Evolutionary conservation across 2,113 vertebrate genomes (phyloP), one percentile per base, ranked within the genome.

Genomic region (Muntiacus muntjak): DNA sequence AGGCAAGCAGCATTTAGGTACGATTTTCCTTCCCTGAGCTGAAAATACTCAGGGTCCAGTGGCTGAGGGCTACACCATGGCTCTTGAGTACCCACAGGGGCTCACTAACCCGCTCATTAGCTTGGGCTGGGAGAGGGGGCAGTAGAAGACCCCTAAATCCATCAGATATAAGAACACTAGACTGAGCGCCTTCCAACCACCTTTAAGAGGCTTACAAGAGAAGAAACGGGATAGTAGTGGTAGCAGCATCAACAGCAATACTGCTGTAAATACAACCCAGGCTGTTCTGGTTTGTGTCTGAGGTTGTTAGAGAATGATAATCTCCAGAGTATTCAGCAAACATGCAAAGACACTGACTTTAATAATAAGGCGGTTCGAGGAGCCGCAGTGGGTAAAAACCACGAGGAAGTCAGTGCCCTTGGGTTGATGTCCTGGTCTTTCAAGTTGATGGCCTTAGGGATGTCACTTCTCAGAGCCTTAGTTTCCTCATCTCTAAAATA

Each of bases 401-500:
- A 19, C 4, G 55, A 96, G 19, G 71, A 23, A 62, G 67, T 92
- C 47, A 21, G 71, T 30, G 55, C 5, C 26, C 58, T 64, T 36
- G 45, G 19, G 30, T 76, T 85, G 26, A 52, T 92, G 67, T 55
- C 47, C 55, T 50, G 62, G 40, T 50, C 52, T 84, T 84, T 36
- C 23, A 40, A 26, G 3, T 67, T 50, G 82, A 43, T 36, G 83
- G 55, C 26, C 25, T 57, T 50, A 30, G n/a, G 87, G 64, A 54
- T 36, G 58, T 54, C 54, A 13, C 15, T 58, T 33, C 76, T 36
- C 40, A 28, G 64, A 93, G 62, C 81, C 88, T 95, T 76, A 67
- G 89, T 91, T 78, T 97, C 83, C 87, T 71, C 58, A 84, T 91
- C 87, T 85, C 85, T 55, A 87, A 76, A 91, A 76, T 50, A 88